A percentile compares a stretch with the other conserved stretches of the same genome.
phyloP scores from a whole-genome alignment of 2,113 vertebrate species.

The Sapayoa aenigma region DNA sequence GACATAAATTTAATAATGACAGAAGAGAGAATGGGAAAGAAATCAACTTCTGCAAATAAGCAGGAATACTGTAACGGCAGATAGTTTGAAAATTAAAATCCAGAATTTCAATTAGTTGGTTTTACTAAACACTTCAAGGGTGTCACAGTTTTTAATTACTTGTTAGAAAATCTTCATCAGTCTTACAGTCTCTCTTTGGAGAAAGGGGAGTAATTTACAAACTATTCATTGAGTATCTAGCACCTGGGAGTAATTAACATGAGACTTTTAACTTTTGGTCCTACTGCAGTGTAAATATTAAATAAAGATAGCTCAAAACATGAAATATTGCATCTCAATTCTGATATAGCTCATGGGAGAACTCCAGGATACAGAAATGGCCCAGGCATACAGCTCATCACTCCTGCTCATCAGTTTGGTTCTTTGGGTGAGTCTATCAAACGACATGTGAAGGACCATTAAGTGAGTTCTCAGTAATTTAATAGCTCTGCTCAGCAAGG shows the following conservation, averaged over 20 bases:
- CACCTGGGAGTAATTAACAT: neutral
- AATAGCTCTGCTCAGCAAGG: neutral
- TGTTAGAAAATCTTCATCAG: neutral
- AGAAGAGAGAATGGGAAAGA: neutral
- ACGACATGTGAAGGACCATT: neutral
- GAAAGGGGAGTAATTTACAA: neutral
- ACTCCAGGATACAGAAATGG: neutral
- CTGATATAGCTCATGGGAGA: neutral
- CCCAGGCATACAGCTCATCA: neutral
- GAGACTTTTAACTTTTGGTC: neutral
- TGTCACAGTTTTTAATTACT: neutral
- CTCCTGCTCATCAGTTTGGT: neutral
- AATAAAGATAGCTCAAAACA: neutral
- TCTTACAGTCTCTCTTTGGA: neutral
- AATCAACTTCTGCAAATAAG: neutral
- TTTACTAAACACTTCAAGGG: neutral
- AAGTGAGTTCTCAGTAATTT: neutral
- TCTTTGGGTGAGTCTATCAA: neutral
- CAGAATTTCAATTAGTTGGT: neutral
- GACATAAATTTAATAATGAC: neutral
- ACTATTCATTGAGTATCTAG: neutral
- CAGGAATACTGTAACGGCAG: neutral
- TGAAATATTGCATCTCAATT: neutral
- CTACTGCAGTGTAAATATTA: neutral
- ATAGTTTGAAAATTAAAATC: neutral